Evolutionary conservation across 2,888 invertebrate genomes (phyloP), one percentile per base, ranked within the genome.

Genomic region (Andrena hattorfiana): DNA sequence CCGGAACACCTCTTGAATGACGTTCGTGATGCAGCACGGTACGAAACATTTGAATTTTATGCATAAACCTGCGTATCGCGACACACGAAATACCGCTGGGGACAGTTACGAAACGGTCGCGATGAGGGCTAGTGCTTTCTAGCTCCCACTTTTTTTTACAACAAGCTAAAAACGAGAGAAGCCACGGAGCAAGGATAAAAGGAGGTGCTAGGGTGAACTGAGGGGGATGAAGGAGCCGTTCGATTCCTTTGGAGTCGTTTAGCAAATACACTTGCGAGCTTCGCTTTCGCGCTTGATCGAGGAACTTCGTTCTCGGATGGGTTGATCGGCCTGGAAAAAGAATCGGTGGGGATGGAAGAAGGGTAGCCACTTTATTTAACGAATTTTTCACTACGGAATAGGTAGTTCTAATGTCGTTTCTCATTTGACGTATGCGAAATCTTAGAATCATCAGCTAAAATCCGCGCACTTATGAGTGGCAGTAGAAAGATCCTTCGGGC

Each of bases 211-310:
- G 6, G 26, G 49, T 0, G 69, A 16, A 20, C 28, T 8, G 30
- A 13, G 4, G 20, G 7, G 16, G 23, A 49, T 10, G 23, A 16
- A 28, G 26, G 13, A 26, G 49, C 35, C 72, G 62, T 71, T 85
- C 70, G 79, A 80, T 87, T 76, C 69, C 66, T 71, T 64, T 7
- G 63, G 62, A 74, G 76, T 81, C 78, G 76, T 86, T 88, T 84
- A 70, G 80, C 74, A 80, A 86, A 87, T 78, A 84, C 70, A 78
- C 76, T 74, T 82, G 26, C 73, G 68, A 56, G 56, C 79, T 82
- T 84, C 70, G 74, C 69, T 63, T 42, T 77, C 71, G 63, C 49
- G 48, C 62, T 66, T 63, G 63, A 63, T 75, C 67, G 62, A 64
- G 51, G 63, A 71, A 67, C 42, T 54, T 49, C 59, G 42, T 35